These are phyloP conservation scores for Embiotoca jacksoni DNA, from an alignment of 2,113 vertebrate genomes.

Conservation along the genomic window DNA sequence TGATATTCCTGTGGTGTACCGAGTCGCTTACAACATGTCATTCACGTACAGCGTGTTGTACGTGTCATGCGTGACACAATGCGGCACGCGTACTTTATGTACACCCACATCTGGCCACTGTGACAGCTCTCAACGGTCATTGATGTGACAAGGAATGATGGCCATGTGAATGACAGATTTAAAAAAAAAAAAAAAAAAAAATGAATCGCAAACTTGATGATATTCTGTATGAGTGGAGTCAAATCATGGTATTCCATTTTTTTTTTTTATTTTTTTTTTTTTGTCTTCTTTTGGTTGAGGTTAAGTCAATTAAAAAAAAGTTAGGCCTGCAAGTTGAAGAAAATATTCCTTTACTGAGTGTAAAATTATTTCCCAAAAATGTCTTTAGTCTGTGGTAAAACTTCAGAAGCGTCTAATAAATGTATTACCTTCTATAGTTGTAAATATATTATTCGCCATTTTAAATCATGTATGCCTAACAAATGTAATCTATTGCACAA, in stretches of 20 bases:
- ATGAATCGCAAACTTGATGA: not conserved
- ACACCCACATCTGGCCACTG: not conserved
- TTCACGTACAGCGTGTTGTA: conserved; percentile 32
- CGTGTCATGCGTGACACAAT: conserved; percentile 21
- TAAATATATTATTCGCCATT: not conserved
- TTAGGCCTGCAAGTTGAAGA: no score
- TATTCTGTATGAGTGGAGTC: not conserved
- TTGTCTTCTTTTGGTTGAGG: not conserved
- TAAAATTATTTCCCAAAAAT: no score
- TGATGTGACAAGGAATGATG: not conserved
- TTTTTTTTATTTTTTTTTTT: not conserved
- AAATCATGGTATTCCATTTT: not conserved
- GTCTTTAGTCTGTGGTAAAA: not conserved
- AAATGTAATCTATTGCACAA: conserved; percentile 12
- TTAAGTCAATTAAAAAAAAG: no score
- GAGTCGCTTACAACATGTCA: conserved; percentile 20
- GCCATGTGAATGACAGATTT: not conserved
- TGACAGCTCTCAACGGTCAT: conserved; percentile 3
- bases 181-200: conserved; percentile 4
- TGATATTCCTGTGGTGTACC: conserved; percentile 6
- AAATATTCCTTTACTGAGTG: no score
- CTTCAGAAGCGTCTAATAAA: not conserved
- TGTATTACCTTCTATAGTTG: not conserved
- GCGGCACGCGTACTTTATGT: not conserved
- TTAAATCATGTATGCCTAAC: not conserved